Conservation (phyloP, 2,113 vertebrate genomes). For the Phalacrocorax carbo region DNA sequence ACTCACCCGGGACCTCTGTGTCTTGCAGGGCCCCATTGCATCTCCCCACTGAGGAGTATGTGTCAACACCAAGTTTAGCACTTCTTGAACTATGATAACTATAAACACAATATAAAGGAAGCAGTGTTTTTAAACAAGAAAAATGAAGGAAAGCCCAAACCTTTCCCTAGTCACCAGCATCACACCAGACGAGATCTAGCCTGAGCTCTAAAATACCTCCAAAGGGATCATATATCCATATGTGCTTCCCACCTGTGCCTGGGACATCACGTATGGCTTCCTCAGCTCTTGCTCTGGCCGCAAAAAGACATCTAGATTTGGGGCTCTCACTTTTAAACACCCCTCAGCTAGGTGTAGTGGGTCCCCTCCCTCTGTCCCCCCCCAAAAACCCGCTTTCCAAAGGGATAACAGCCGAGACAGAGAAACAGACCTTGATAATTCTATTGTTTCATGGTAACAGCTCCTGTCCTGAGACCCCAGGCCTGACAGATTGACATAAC, state of each 20-base stretch:
- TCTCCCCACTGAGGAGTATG: not conserved
- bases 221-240: constrained; percentile 10
- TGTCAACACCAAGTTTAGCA: constrained; percentile 14
- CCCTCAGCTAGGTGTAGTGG: not conserved
- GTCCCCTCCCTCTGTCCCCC: not conserved
- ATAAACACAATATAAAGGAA: not conserved
- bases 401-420: accelerated
- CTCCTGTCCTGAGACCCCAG: constrained; percentile 76
- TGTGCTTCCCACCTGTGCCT: constrained; percentile 23
- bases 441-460: constrained; percentile 65
- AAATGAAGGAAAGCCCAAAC: not conserved
- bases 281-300: not conserved
- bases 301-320: not conserved
- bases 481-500: constrained; percentile 94
- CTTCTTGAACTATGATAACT: not conserved
- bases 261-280: not conserved
- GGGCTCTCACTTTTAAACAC: not conserved
- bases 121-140: not conserved
- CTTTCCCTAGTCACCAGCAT: not conserved
- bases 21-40: not conserved
- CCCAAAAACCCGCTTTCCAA: not conserved
- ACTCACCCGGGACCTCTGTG: not conserved
- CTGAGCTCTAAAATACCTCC: constrained; percentile 12
- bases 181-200: not conserved
- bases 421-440: not conserved